Evolutionary conservation across 2,888 invertebrate species (phyloP).

Genomic region (Megastigmus dorsalis): DNA sequence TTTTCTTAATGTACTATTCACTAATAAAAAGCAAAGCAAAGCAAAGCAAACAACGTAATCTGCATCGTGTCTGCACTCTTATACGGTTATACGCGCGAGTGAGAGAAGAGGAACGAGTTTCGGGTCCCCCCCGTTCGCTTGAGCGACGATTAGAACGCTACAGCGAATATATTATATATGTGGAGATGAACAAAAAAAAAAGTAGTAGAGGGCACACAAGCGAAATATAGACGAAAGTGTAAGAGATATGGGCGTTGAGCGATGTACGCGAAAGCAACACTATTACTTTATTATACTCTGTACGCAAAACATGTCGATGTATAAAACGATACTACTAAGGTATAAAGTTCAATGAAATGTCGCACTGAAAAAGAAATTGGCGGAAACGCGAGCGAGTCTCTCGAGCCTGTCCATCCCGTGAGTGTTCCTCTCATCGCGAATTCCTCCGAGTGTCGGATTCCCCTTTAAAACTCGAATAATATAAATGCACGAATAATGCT

Average conservation of each 20-base stretch:
- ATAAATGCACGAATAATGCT: no score
- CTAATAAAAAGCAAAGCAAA: constrained; percentile 26
- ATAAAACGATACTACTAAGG: constrained; percentile 61
- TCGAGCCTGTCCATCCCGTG: no score
- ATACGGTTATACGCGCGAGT: constrained; percentile 5
- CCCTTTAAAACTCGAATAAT: no score
- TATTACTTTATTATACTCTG: constrained; percentile 59
- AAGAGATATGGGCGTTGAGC: background rate
- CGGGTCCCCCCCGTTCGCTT: constrained; percentile 33
- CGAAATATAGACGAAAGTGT: background rate
- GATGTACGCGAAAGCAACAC: constrained; percentile 38
- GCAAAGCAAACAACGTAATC: background rate
- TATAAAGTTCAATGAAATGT: constrained; percentile 54
- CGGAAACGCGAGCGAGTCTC: no score
- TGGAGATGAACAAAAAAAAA: background rate
- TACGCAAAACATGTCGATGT: constrained; percentile 63
- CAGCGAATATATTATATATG: background rate
- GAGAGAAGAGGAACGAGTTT: constrained; percentile 3
- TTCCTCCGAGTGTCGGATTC: no score
- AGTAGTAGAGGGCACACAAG: background rate
- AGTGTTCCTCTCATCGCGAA: no score
- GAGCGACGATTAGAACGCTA: constrained; percentile 5
- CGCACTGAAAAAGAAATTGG: constrained; percentile 13
- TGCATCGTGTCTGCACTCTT: constrained; percentile 33
- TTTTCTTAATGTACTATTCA: constrained; percentile 47